Conservation (phyloP, 2,113 vertebrate species). For the Alethe castanea region DNA sequence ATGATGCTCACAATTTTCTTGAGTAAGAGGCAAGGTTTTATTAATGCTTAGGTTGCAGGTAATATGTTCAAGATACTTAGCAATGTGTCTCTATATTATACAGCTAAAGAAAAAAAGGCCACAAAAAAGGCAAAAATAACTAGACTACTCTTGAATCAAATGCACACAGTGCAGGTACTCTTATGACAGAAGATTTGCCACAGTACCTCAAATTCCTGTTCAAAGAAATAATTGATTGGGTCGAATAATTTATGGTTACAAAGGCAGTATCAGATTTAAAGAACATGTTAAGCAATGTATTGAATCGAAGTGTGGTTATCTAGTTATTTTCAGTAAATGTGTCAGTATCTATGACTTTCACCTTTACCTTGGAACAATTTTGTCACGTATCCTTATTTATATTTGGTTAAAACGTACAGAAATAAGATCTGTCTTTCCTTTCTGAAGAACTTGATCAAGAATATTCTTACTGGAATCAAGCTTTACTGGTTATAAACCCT, state of each 20-base stretch:
- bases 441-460: background rate
- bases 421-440: background rate
- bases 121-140: background rate
- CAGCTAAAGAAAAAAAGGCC: background rate
- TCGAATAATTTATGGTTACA: background rate
- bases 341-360: background rate
- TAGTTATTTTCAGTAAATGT: background rate
- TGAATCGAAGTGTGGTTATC: background rate
- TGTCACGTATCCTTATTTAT: background rate
- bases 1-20: background rate
- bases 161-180: background rate
- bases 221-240: background rate
- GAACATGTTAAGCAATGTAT: background rate
- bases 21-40: background rate
- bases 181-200: background rate
- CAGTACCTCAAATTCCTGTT: background rate
- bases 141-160: background rate
- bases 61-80: background rate
- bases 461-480: background rate
- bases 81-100: background rate
- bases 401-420: background rate
- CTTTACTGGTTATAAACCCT: background rate
- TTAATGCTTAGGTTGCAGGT: background rate
- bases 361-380: background rate
- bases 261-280: background rate